Evolutionary conservation across 1,140 invertebrate species (phyloP).

Genomic region (Callitettix versicolor): DNA sequence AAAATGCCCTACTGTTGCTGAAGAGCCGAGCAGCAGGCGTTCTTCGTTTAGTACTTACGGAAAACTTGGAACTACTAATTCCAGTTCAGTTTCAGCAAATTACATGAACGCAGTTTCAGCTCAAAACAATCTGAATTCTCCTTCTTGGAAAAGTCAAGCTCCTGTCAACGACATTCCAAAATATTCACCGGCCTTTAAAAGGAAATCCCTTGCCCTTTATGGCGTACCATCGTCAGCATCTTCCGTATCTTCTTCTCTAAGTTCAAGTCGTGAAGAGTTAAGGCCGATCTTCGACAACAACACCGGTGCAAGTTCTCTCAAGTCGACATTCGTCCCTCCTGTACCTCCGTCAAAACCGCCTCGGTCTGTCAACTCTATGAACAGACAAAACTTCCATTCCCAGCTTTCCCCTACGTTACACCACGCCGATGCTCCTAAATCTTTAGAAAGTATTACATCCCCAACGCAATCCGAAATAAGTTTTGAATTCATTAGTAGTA

Average conservation of each 20-base stretch:
- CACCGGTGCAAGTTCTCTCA: background rate
- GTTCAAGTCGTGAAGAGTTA: constrained; percentile 27
- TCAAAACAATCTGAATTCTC: constrained; percentile 23
- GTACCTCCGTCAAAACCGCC: constrained; percentile 1
- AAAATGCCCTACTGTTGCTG: constrained; percentile 10
- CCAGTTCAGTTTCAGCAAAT: no score
- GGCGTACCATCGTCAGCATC: constrained; percentile 32
- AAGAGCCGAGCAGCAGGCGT: constrained; percentile 2
- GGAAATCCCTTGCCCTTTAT: constrained; percentile 59
- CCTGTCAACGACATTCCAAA: constrained; percentile 51
- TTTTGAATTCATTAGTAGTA: constrained; percentile 41
- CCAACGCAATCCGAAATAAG: constrained; percentile 41
- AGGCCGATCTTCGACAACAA: constrained; percentile 19
- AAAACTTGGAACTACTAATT: background rate
- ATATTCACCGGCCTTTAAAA: constrained; percentile 74
- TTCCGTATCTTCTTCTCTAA: constrained; percentile 26
- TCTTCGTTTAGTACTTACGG: constrained; percentile 1
- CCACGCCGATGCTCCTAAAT: constrained; percentile 34
- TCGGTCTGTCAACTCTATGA: background rate
- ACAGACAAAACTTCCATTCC: background rate
- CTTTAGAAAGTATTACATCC: constrained; percentile 47
- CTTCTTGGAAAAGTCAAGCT: constrained; percentile 41
- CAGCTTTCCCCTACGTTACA: background rate
- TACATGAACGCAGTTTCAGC: constrained; percentile 3
- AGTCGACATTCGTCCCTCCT: background rate